Evolutionary conservation across 2,113 vertebrate species (phyloP).

Genomic region (Muntiacus muntjak): DNA sequence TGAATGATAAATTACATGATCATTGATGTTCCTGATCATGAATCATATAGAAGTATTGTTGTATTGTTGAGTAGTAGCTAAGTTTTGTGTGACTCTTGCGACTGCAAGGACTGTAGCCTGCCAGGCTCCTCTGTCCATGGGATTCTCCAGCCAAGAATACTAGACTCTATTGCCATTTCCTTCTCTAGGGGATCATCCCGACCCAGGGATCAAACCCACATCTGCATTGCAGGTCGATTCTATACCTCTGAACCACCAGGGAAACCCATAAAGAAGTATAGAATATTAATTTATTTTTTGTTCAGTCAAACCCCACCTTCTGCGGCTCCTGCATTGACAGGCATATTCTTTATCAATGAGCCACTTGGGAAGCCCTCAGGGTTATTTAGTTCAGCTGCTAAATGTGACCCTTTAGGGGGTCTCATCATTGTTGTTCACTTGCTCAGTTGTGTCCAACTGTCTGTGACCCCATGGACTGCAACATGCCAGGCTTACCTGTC

Average conservation of each 20-base stretch:
- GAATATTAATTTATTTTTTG: neutral
- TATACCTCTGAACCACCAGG: neutral
- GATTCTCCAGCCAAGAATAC: neutral
- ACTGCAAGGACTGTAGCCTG: neutral
- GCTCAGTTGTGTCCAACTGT: too few species aligned
- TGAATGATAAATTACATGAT: neutral
- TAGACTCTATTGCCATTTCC: neutral
- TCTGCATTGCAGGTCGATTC: neutral
- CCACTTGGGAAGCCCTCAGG: neutral
- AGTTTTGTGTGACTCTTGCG: neutral
- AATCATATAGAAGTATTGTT: neutral
- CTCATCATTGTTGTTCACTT: too few species aligned
- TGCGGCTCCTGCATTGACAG: neutral
- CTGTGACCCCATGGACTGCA: too few species aligned
- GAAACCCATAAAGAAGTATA: neutral
- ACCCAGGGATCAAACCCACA: neutral
- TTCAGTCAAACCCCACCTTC: fast-evolving
- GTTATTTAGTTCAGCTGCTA: neutral
- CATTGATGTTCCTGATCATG: neutral
- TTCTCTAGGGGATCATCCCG: neutral
- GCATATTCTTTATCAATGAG: neutral
- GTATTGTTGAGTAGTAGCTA: neutral
- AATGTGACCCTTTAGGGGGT: neutral
- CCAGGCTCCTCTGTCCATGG: neutral
- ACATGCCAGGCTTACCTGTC: too few species aligned